phyloP scores from a whole-genome alignment of 2,113 vertebrate genomes.

The Plecotus auritus region DNA sequence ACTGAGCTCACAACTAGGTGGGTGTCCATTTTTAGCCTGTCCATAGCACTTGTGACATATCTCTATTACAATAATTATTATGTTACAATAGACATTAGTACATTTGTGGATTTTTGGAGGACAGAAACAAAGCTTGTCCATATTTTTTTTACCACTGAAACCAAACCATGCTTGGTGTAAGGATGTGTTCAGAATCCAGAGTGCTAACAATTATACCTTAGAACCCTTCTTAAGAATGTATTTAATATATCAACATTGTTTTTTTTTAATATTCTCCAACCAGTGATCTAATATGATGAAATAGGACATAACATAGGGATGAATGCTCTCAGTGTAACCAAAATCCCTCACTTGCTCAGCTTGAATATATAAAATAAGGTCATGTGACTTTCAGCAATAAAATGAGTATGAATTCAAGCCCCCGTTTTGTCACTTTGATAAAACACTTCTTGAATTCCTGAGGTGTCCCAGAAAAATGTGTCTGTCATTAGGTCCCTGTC shows the following conservation, averaged over 20 bases:
- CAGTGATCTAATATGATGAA: not conserved
- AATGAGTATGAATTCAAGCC: not conserved
- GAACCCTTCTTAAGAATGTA: not conserved
- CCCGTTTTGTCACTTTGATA: not conserved
- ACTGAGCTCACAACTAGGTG: not conserved
- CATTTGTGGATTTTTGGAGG: not conserved
- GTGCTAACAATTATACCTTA: not conserved
- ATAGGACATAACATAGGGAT: not conserved
- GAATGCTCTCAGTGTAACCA: not conserved
- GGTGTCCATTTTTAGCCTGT: not conserved
- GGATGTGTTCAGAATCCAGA: not conserved
- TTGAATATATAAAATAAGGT: not conserved
- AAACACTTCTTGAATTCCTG: not conserved
- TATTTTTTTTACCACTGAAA: not conserved
- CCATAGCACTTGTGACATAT: not conserved
- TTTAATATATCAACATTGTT: not conserved
- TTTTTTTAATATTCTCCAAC: not conserved
- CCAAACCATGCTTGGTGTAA: not conserved
- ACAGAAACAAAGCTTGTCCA: not conserved
- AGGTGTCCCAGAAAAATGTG: not conserved
- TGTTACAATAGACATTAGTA: not conserved
- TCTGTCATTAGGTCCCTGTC: not conserved
- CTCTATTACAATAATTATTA: not conserved
- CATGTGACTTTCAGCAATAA: not conserved
- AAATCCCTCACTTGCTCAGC: not conserved